Base-by-base conservation (phyloP, 1,140 invertebrate genomes). In the Sogatella furcifera region DNA sequence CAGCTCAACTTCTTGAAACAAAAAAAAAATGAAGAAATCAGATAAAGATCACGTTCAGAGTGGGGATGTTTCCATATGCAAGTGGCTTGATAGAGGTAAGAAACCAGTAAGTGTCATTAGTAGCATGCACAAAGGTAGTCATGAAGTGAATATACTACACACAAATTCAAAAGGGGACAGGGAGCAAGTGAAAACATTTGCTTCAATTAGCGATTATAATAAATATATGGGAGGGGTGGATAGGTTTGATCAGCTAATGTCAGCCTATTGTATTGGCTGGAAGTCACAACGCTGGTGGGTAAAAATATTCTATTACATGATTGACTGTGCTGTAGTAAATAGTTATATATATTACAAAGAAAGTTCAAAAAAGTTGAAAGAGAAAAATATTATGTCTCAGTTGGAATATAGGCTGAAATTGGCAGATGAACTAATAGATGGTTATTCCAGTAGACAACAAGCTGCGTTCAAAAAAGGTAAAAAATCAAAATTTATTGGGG, bases 211-310 rank as follows among this genome's bases (percentile, higher is more conserved):
- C 15, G 17, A 64, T 3, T 67, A 67, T 52, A 65, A 65, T 41
- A 58, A 66, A 46, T 62, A 57, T 55, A 67, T 64, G 65, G 65
- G 65, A 8, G 59, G 63, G 13, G 65, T 67, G 15, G 62, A 67
- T 49, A 31, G 53, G 19, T 65, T 63, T 55, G 64, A 66, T 62
- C 65, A 67, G 59, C 22, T 55, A 17, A 31, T 60, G 41, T n/a
- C 57, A 22, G 31, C 9, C n/a, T 59, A 59, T 24, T 44, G 15
- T 24, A 42, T 58, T 31, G 57, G n/a, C 8, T 42, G 52, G 43
- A 59, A 59, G 34, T 59, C 57, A 15, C 17, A 15, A 19, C 6
- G 44, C 54, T 64, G 63, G 63, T 62, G 49, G 63, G 13, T 64
- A 10, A 63, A 58, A 66, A 66, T 52, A 69, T 41, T 46, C 44